Percentiles rank a stretch among this genome's conserved stretches.
Conservation (phyloP, 2,113 vertebrate genomes). For the Colistium nudipinnis region DNA sequence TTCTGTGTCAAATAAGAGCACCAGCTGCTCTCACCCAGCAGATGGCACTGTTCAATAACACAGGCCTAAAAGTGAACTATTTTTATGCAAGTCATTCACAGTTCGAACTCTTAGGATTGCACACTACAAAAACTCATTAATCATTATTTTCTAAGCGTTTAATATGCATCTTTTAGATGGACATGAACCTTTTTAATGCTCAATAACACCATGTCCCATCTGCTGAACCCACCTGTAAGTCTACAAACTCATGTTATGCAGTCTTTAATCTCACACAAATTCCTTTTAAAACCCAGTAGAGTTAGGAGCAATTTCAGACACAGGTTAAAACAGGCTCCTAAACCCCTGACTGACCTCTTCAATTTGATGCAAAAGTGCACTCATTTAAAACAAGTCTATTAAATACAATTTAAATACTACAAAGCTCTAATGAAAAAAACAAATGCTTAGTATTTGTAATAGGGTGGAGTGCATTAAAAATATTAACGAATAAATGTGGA, state of each 20-base stretch:
- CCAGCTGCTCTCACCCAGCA: slow-evolving; percentile 47
- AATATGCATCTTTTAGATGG: not conserved
- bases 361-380: slow-evolving; percentile 36
- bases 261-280: not conserved
- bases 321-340: not conserved
- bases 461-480: no score
- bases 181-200: not conserved
- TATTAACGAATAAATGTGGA: no score
- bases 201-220: not conserved
- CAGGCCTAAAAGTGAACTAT: slow-evolving; percentile 5
- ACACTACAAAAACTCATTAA: slow-evolving; percentile 13
- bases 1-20: slow-evolving; percentile 17
- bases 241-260: not conserved
- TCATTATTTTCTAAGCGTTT: not conserved
- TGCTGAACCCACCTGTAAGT: not conserved
- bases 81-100: slow-evolving; percentile 47
- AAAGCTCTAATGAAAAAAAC: slow-evolving; percentile 6
- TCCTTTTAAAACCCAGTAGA: not conserved
- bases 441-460: not conserved
- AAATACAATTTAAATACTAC: slow-evolving; percentile 5
- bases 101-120: slow-evolving; percentile 24
- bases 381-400: slow-evolving; percentile 20
- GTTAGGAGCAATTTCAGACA: not conserved
- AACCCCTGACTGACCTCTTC: slow-evolving; percentile 3
- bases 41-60: slow-evolving; percentile 59